Evolutionary conservation across 2,888 invertebrate species (phyloP).

Genomic region (Hirtodrosophila duncani): DNA sequence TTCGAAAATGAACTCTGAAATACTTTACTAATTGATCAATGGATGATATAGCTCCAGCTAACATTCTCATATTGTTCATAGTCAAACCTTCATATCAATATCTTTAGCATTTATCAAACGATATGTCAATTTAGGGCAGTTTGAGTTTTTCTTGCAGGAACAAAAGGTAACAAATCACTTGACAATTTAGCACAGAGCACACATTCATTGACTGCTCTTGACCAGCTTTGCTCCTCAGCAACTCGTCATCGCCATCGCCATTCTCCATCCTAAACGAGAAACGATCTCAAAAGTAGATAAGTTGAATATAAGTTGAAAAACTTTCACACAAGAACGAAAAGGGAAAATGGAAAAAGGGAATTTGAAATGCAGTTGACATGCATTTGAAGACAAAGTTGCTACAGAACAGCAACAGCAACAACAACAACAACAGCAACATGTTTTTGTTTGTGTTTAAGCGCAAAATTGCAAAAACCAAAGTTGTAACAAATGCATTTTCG

Average conservation of each 20-base stretch:
- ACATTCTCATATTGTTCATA: no score
- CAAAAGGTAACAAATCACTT: conserved; percentile 5
- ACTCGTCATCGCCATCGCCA: conserved; percentile 1
- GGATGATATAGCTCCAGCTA: no score
- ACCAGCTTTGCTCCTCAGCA: conserved; percentile 16
- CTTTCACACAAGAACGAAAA: conserved; percentile 38
- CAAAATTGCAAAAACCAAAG: conserved; percentile 28
- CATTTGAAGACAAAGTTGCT: conserved; percentile 29
- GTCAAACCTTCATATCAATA: no score
- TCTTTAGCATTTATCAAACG: conserved; percentile 11
- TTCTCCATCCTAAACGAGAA: conserved; percentile 6
- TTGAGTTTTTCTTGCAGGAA: no score
- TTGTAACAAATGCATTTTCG: conserved; percentile 65
- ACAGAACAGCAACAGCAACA: neutral
- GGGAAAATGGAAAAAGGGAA: conserved; percentile 8
- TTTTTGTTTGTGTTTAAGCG: conserved; percentile 19
- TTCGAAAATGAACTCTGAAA: no score
- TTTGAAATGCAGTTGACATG: conserved; percentile 35
- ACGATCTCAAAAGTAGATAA: conserved; percentile 54
- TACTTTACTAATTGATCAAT: no score
- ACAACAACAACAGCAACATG: conserved; percentile 12
- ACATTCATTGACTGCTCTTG: conserved; percentile 1
- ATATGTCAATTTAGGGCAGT: conserved; percentile 7
- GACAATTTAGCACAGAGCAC: neutral
- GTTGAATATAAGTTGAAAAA: conserved; percentile 44